A percentile compares a stretch with the other conserved stretches of the same genome.
These are phyloP conservation scores for Campoletis raptor DNA, from an alignment of 2,888 invertebrate species.

Conservation along the genomic window DNA sequence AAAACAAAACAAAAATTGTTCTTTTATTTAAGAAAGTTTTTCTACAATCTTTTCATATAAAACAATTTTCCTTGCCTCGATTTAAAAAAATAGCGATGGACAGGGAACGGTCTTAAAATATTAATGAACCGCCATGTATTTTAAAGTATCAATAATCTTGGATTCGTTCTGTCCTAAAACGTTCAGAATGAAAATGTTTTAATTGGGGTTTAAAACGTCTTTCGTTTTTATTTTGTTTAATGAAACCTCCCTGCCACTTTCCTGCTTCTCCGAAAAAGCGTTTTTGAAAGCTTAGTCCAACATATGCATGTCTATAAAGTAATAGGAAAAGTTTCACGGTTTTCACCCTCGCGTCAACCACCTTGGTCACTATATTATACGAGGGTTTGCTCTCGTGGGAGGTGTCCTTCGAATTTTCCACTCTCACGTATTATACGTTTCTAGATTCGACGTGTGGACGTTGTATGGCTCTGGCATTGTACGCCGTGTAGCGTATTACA, in stretches of 20 bases:
- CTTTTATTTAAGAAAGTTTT: too few species aligned
- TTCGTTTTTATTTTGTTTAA: neutral
- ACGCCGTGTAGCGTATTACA: conserved; percentile 59
- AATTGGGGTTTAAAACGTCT: neutral
- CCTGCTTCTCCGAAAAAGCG: neutral
- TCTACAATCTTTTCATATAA: too few species aligned
- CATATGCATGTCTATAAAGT: conserved; percentile 7
- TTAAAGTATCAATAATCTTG: neutral
- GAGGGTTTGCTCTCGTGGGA: conserved; percentile 76
- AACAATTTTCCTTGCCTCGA: neutral
- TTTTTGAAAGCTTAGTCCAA: conserved; percentile 1
- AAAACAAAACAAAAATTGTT: too few species aligned
- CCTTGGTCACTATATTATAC: conserved; percentile 55
- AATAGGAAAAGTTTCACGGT: conserved; percentile 44
- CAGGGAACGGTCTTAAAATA: neutral
- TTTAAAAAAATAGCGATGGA: neutral
- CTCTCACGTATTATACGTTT: conserved; percentile 80
- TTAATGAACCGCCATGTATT: neutral
- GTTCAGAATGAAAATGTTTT: neutral
- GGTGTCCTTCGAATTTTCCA: conserved; percentile 80
- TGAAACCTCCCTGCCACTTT: neutral
- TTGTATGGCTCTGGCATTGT: conserved; percentile 57
- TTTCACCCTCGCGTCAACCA: conserved; percentile 41
- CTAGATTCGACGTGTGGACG: conserved; percentile 77
- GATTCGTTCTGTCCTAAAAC: neutral